These are phyloP conservation scores for Idaea aversata DNA, from an alignment of 2,888 invertebrate genomes.

Conservation along the genomic window DNA sequence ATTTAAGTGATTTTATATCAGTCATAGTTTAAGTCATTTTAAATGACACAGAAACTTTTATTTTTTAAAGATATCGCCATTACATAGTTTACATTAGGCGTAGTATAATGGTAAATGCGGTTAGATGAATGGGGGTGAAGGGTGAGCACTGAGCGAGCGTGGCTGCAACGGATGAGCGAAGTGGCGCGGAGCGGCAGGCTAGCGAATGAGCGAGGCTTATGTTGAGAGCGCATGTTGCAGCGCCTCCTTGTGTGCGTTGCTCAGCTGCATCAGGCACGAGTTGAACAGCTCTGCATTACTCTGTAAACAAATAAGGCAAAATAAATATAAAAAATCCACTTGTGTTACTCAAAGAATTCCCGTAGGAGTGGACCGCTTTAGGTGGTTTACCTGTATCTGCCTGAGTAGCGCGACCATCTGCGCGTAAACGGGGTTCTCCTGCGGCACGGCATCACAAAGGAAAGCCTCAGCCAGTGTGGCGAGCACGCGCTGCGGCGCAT, in stretches of 20 bases:
- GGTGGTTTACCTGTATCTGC: constrained; percentile 87
- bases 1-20: constrained; percentile 46
- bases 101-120: constrained; percentile 24
- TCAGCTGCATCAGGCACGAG: constrained; percentile 87
- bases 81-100: constrained; percentile 27
- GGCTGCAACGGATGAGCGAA: constrained; percentile 28
- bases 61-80: constrained; percentile 28
- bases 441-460: constrained; percentile 88
- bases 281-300: constrained; percentile 89
- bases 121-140: constrained; percentile 26
- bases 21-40: constrained; percentile 38
- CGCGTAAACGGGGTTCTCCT: constrained; percentile 85
- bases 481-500: constrained; percentile 93
- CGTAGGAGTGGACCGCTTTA: too few relatives aligned
- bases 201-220: constrained; percentile 37
- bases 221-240: constrained; percentile 86
- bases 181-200: constrained; percentile 35
- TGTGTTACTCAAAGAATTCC: too few relatives aligned
- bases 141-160: constrained; percentile 28
- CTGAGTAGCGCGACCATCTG: constrained; percentile 92
- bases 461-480: constrained; percentile 95
- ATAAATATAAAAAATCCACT: background rate
- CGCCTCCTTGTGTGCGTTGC: constrained; percentile 90
- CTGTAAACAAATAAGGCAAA: constrained; percentile 61
- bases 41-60: constrained; percentile 30